These are phyloP conservation scores for Drosophila vallismaia DNA, from an alignment of 2,888 invertebrate genomes.

Conservation along the genomic window DNA sequence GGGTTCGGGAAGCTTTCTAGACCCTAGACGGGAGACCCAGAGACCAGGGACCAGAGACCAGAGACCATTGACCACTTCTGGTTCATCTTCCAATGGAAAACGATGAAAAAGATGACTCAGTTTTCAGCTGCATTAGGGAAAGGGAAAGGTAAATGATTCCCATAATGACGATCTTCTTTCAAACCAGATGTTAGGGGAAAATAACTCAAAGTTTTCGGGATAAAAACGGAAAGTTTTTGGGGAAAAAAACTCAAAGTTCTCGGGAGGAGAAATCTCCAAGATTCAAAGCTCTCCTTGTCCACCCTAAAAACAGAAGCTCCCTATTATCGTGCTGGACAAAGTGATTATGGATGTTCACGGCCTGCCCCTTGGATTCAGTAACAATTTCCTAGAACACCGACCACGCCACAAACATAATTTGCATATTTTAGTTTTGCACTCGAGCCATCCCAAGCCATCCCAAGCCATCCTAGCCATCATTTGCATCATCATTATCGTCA, in stretches of 20 bases:
- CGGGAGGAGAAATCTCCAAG: no score
- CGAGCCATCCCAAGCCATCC: conserved; percentile 19
- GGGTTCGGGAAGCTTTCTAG: no score
- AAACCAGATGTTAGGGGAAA: not conserved
- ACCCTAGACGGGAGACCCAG: not conserved
- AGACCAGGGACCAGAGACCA: no score
- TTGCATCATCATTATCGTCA: conserved; percentile 11
- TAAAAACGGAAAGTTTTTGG: no score
- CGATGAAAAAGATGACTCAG: conserved; percentile 1
- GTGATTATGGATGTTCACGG: conserved; percentile 33
- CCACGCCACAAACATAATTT: conserved; percentile 32
- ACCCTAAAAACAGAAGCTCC: not conserved
- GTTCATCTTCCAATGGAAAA: not conserved
- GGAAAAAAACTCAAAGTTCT: no score
- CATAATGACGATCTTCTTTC: not conserved
- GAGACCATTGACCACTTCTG: not conserved
- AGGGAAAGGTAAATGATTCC: not conserved
- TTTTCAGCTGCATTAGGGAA: not conserved
- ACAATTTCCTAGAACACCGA: conserved; percentile 1
- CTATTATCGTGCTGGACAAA: conserved; percentile 4
- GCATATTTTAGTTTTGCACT: conserved; percentile 44
- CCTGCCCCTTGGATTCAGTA: conserved; percentile 10
- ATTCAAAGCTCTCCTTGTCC: no score
- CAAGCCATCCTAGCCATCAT: not conserved
- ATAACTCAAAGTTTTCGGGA: not conserved